A percentile compares a stretch with the other conserved stretches of the same genome.
These are phyloP conservation scores for Charanyca ferruginea DNA, from an alignment of 2,888 invertebrate genomes.

Conservation along the genomic window DNA sequence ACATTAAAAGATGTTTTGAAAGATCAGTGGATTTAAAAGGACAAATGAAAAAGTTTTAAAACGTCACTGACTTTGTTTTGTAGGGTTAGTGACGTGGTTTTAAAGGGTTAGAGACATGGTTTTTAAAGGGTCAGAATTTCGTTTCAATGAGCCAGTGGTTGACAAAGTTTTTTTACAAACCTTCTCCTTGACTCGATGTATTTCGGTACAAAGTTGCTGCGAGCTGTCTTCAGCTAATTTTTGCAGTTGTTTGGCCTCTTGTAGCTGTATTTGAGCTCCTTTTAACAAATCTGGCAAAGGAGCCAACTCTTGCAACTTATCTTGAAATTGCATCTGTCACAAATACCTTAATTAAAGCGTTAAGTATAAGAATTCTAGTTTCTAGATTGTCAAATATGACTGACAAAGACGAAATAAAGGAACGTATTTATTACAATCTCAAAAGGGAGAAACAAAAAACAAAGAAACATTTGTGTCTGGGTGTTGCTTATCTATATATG, in stretches of 20 bases:
- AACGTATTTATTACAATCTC: neutral
- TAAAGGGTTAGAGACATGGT: neutral
- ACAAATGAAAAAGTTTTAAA: neutral
- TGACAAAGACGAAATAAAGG: neutral
- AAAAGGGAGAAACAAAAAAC: too few relatives aligned
- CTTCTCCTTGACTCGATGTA: constrained; percentile 84
- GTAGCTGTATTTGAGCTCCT: constrained; percentile 84
- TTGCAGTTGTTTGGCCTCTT: constrained; percentile 84
- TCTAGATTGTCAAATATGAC: too few relatives aligned
- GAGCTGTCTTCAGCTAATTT: constrained; percentile 83
- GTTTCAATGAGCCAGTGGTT: too few relatives aligned
- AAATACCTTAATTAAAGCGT: too few relatives aligned
- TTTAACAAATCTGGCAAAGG: constrained; percentile 85
- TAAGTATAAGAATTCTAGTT: too few relatives aligned
- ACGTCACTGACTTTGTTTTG: too few relatives aligned
- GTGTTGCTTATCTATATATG: too few relatives aligned
- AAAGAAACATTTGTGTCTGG: too few relatives aligned
- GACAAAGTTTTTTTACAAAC: constrained; percentile 57
- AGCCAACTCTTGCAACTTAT: constrained; percentile 83
- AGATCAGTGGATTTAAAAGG: too few relatives aligned
- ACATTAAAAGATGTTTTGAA: too few relatives aligned
- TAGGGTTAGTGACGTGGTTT: neutral
- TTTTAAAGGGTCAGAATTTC: neutral
- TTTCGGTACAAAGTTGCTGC: constrained; percentile 78
- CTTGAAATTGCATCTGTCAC: constrained; percentile 85